These are phyloP conservation scores for Polylopha cassiicola DNA, from an alignment of 2,888 invertebrate species.

Conservation along the genomic window DNA sequence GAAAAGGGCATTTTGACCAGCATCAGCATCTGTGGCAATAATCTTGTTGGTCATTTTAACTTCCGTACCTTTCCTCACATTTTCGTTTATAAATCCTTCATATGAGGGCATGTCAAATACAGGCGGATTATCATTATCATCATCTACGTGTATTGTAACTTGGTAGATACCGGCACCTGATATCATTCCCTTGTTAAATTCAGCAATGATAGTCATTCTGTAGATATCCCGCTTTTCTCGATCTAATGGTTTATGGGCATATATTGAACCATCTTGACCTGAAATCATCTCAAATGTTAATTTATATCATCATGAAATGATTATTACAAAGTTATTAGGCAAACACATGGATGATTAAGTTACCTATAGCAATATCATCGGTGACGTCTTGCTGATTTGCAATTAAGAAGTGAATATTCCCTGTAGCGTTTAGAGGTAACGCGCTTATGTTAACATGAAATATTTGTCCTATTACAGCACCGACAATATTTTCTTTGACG, in stretches of 20 bases:
- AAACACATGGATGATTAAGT: slow-evolving; percentile 21
- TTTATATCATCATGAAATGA: neutral
- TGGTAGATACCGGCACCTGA: slow-evolving; percentile 87
- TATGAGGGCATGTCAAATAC: slow-evolving; percentile 83
- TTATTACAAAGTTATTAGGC: neutral
- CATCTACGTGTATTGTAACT: slow-evolving; percentile 87
- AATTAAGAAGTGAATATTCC: slow-evolving; percentile 83
- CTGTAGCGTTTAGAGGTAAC: slow-evolving; percentile 45
- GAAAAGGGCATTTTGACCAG: slow-evolving; percentile 82
- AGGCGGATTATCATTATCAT: slow-evolving; percentile 93
- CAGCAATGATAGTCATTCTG: slow-evolving; percentile 87
- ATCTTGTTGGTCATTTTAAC: slow-evolving; percentile 83
- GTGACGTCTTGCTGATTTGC: slow-evolving; percentile 90
- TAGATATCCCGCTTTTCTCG: slow-evolving; percentile 85
- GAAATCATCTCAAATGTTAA: slow-evolving; percentile 23
- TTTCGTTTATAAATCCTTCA: slow-evolving; percentile 87
- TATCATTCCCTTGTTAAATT: slow-evolving; percentile 82
- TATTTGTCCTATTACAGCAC: slow-evolving; percentile 84
- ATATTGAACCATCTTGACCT: slow-evolving; percentile 86
- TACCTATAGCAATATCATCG: slow-evolving; percentile 86
- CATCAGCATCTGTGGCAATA: slow-evolving; percentile 84
- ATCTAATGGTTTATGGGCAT: slow-evolving; percentile 85
- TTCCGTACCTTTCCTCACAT: slow-evolving; percentile 82
- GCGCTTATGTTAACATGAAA: slow-evolving; percentile 75
- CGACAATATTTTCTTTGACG: slow-evolving; percentile 85